Conservation (phyloP, 2,888 invertebrate species). For the Hololepta plana region DNA sequence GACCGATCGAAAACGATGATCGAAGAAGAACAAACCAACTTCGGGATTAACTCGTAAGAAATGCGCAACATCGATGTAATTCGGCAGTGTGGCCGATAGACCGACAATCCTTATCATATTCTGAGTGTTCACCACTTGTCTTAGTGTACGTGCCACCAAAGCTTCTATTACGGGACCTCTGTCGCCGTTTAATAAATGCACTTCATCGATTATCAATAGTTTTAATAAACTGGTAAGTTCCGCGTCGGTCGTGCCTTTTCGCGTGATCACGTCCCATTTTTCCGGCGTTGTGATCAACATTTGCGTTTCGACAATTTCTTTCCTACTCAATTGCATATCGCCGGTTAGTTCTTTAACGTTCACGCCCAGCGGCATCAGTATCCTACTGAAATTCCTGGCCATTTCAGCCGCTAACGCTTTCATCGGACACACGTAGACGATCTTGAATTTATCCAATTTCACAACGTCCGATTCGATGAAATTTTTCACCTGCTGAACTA, state of each 20-base stretch:
- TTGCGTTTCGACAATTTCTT: conserved; percentile 88
- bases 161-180: conserved; percentile 96
- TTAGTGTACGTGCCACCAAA: conserved; percentile 82
- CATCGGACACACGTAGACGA: conserved; percentile 99
- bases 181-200: conserved; percentile 91
- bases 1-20: conserved; percentile 83
- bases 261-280: conserved; percentile 98
- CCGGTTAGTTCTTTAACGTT: conserved; percentile 87
- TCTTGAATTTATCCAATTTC: conserved; percentile 87
- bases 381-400: conserved; percentile 81
- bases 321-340: conserved; percentile 92
- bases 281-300: conserved; percentile 98
- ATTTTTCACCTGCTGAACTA: conserved; percentile 78
- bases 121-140: conserved; percentile 81
- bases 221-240: conserved; percentile 80
- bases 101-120: conserved; percentile 95
- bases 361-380: conserved; percentile 61
- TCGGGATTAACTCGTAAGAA: conserved; percentile 89
- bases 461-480: conserved; percentile 68
- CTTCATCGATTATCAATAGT: conserved; percentile 90
- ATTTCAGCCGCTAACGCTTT: conserved; percentile 98
- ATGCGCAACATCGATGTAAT: conserved; percentile 88
- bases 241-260: conserved; percentile 83
- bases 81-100: conserved; percentile 91
- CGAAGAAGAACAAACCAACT: conserved; percentile 86